These are phyloP conservation scores for Gadus chalcogrammus DNA, from an alignment of 2,113 vertebrate species.

Conservation along the genomic window DNA sequence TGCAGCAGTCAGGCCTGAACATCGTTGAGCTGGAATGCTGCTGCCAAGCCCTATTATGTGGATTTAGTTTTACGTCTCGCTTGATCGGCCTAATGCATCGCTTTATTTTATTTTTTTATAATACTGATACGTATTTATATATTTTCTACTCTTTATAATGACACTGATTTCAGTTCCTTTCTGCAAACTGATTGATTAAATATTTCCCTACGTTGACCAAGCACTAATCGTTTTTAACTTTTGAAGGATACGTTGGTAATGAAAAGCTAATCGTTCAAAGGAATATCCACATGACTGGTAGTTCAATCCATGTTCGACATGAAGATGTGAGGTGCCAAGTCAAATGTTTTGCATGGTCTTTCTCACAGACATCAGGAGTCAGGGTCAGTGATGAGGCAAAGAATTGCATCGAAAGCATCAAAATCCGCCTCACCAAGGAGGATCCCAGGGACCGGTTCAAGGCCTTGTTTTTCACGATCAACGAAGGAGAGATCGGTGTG, in stretches of 20 bases:
- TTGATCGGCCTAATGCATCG: background rate
- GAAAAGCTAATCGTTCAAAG: too few relatives aligned
- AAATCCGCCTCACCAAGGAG: slow-evolving; percentile 60
- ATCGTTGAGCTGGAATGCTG: slow-evolving; percentile 12
- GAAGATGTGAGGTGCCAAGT: too few relatives aligned
- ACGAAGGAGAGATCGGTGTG: slow-evolving; percentile 57
- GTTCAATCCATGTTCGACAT: too few relatives aligned
- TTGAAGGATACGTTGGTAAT: too few relatives aligned
- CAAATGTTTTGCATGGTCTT: background rate
- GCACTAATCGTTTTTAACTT: too few relatives aligned
- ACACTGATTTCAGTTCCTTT: too few relatives aligned
- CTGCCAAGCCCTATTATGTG: background rate
- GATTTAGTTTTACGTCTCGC: background rate
- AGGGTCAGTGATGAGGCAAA: slow-evolving; percentile 66
- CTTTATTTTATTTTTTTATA: too few relatives aligned
- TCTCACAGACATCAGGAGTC: slow-evolving; percentile 79
- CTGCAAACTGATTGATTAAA: too few relatives aligned
- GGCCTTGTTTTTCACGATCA: slow-evolving; percentile 62
- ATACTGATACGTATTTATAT: too few relatives aligned
- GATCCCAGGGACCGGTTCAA: slow-evolving; percentile 65
- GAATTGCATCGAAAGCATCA: slow-evolving; percentile 66
- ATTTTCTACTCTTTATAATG: too few relatives aligned
- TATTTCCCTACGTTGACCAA: too few relatives aligned
- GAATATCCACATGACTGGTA: too few relatives aligned
- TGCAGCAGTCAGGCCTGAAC: slow-evolving; percentile 41